Conservation (phyloP, 2,888 invertebrate species). For the Eudemis profundana region DNA sequence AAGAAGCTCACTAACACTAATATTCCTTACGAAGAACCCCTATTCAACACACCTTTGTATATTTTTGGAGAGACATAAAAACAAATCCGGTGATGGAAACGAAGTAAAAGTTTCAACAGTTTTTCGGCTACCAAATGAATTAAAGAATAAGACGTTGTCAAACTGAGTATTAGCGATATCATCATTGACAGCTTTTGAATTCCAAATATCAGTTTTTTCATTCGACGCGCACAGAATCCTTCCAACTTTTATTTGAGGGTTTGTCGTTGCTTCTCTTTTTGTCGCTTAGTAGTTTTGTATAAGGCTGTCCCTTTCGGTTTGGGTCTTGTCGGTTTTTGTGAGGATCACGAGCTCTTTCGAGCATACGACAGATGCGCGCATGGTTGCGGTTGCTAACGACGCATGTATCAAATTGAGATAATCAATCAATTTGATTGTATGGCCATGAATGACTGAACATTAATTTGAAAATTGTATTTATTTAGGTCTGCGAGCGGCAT, state of each 20-base stretch:
- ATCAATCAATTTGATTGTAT: slow-evolving; percentile 83
- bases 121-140: slow-evolving; percentile 34
- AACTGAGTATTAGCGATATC: slow-evolving; percentile 51
- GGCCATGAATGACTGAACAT: slow-evolving; percentile 63
- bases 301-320: slow-evolving; percentile 64
- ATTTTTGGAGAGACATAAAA: slow-evolving; percentile 58
- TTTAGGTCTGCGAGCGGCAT: slow-evolving; percentile 27
- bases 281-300: slow-evolving; percentile 51
- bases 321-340: slow-evolving; percentile 77
- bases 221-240: slow-evolving; percentile 59
- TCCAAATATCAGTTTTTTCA: slow-evolving; percentile 55
- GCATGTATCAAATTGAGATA: slow-evolving; percentile 79
- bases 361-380: slow-evolving; percentile 83
- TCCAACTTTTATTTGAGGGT: slow-evolving; percentile 51
- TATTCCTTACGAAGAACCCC: slow-evolving; percentile 43
- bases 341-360: slow-evolving; percentile 77
- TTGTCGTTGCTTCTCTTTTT: slow-evolving; percentile 60
- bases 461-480: slow-evolving; percentile 40
- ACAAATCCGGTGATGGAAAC: slow-evolving; percentile 41
- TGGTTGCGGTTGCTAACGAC: slow-evolving; percentile 81
- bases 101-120: slow-evolving; percentile 43
- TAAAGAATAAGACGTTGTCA: slow-evolving; percentile 27
- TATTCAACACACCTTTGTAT: slow-evolving; percentile 51
- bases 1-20: slow-evolving; percentile 56
- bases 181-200: slow-evolving; percentile 58